Base-by-base conservation (phyloP, 2,113 vertebrate species). In the Cairina moschata region DNA sequence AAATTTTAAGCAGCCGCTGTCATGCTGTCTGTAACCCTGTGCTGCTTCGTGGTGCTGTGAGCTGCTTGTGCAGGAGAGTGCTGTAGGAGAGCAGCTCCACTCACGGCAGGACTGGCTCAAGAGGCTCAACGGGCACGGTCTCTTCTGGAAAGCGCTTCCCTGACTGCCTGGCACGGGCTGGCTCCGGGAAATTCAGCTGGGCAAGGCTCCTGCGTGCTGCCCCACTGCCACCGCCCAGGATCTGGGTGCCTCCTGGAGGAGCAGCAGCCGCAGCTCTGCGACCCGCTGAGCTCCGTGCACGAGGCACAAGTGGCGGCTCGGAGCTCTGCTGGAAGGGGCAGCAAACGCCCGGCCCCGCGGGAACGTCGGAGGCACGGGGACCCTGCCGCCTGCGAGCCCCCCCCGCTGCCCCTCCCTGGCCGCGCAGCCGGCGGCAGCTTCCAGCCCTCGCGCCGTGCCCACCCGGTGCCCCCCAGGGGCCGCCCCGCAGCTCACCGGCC, bases 181-280 rank as follows among this genome's bases (percentile, higher is more conserved):
- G 32, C 44, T 29, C 1, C 0, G 2, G 65, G 77, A 9, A 28
- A 13, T 9, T 10, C 9, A 2, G 40, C 46, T 22, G 25, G 55
- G 78, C 38, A 21, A 68, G 83, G 32, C 54, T 48, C 77, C 36
- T 0, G 3, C 0, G 5, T 21, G 1, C 38, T 0, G 8, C 56
- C 32, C 66, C 25, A 1, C 9, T 6, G 62, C 46, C 46, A 1
- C 4, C 8, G 9, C 1, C 1, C 1, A 3, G 13, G 4, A 2
- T 15, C 67, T 1, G 2, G 13, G 28, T 1, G 8, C 62, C 62
- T 22, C 76, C 78, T 16, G 1, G 23, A 12, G 59, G 32, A 67
- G 1, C 7, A 3, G 1, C 36, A 3, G 25, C 81, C 38, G 65
- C 71, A 18, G 44, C 58, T 11, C n/a, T 0, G 7, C 5, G 46